Evolutionary conservation across 2,888 invertebrate genomes (phyloP).

Genomic region (Marronus borbonicus): DNA sequence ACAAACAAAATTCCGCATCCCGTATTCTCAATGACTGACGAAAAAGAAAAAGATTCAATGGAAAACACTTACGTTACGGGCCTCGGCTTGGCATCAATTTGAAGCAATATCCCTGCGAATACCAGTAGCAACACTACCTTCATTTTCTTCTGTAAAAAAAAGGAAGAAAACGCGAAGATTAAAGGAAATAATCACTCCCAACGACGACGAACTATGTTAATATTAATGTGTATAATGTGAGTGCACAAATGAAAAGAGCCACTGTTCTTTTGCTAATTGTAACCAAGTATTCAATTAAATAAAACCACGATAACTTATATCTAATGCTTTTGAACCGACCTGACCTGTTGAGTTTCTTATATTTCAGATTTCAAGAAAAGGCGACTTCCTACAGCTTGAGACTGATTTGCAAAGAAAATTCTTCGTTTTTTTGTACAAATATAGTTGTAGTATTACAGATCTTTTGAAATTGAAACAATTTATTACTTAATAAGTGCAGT

Average conservation of each 20-base stretch:
- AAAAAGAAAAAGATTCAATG: background rate
- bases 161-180: background rate
- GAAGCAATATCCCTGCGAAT: slow-evolving; percentile 12
- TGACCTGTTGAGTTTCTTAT: slow-evolving; percentile 36
- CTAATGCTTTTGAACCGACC: slow-evolving; percentile 42
- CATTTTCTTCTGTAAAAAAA: slow-evolving; percentile 37
- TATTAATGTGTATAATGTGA: background rate
- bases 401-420: too few species aligned
- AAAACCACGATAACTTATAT: slow-evolving; percentile 38
- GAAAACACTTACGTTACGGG: slow-evolving; percentile 46
- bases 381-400: slow-evolving; percentile 25
- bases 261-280: slow-evolving; percentile 39
- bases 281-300: slow-evolving; percentile 42
- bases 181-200: background rate
- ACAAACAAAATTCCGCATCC: too few species aligned
- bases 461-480: too few species aligned
- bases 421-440: too few species aligned
- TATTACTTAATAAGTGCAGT: too few species aligned
- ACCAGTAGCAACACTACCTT: slow-evolving; percentile 15
- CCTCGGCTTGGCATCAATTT: slow-evolving; percentile 35
- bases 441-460: too few species aligned
- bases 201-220: background rate
- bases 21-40: background rate
- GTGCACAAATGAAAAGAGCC: background rate
- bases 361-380: slow-evolving; percentile 23